phyloP scores from a whole-genome alignment of 2,113 vertebrate species.

The Struthio camelus region DNA sequence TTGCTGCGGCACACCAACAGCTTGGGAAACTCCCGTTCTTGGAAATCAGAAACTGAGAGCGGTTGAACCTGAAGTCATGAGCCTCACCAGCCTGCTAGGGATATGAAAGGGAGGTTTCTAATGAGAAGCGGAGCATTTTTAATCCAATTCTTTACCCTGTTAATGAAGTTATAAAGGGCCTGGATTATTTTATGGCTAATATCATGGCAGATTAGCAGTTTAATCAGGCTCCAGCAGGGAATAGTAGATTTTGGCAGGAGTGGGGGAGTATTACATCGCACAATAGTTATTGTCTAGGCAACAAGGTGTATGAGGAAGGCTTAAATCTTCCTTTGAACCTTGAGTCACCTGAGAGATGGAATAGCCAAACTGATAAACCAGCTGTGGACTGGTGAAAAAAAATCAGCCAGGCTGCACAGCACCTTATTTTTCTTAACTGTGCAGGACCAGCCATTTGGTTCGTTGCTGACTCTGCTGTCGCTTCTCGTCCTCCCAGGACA shows the following conservation, averaged over 20 bases:
- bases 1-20: background rate
- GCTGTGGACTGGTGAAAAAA: background rate
- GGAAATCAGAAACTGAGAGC: background rate
- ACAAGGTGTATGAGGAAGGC: background rate
- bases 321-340: background rate
- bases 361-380: background rate
- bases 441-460: background rate
- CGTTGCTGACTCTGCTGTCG: background rate
- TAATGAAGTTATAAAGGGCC: background rate
- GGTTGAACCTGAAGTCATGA: background rate
- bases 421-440: background rate
- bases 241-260: background rate
- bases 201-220: background rate
- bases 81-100: background rate
- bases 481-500: background rate
- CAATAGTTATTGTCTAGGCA: background rate
- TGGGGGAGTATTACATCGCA: background rate
- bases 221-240: background rate
- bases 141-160: rapidly evolving
- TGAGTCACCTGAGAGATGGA: background rate
- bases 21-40: background rate
- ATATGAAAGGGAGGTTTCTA: background rate
- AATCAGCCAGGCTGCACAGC: background rate
- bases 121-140: background rate
- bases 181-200: background rate